Evolutionary conservation across 2,888 invertebrate genomes (phyloP), one percentile per base, ranked within the genome.

Genomic region (Leptinotarsa rubiginosa): DNA sequence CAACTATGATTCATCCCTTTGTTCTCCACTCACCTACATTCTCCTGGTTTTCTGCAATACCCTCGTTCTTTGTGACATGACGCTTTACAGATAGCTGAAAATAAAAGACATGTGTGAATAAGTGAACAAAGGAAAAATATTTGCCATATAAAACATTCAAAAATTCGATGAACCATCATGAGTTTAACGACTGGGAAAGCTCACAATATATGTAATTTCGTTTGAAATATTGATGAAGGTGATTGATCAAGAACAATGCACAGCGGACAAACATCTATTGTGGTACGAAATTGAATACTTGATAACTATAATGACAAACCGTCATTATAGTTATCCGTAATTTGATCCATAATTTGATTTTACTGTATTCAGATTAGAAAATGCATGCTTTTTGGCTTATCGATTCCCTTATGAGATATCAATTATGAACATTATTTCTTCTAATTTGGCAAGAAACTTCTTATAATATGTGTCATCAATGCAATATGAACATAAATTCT

Each of bases 21-120:
- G 41, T 25, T 41, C 18, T n/a, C 20, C 75, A 88, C 88, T 89
- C 86, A 93, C 93, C 92, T 90, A 89, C 95, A 95, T 84, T 94
- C 94, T 66, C 92, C 92, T 0, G 95, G 95, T 81, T 88, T 93
- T 82, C 92, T 90, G 88, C 97, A 97, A 87, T 93, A 94, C 1
- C 97, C 97, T 73, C 95, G 92, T 84, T 95, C 94, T 77, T 91
- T 91, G 87, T 95, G 94, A 85, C 97, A 97, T 7, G 94, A 95
- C 22, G 92, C 88, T 0, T 95, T 90, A 85, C 97, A 97, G 71
- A 96, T 92, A 0, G 97, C 97, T 97, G 88, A 18, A 89, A 86
- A 75, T 59, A 69, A 71, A 78, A 65, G 66, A 47, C 25, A 25
- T 1, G n/a, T 7, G 65, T 64, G 22, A 69, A 71, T 73, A 74